Evolutionary conservation across 2,797 vertebrate species (phyloP).

Genomic region (Xyrichtys novacula): DNA sequence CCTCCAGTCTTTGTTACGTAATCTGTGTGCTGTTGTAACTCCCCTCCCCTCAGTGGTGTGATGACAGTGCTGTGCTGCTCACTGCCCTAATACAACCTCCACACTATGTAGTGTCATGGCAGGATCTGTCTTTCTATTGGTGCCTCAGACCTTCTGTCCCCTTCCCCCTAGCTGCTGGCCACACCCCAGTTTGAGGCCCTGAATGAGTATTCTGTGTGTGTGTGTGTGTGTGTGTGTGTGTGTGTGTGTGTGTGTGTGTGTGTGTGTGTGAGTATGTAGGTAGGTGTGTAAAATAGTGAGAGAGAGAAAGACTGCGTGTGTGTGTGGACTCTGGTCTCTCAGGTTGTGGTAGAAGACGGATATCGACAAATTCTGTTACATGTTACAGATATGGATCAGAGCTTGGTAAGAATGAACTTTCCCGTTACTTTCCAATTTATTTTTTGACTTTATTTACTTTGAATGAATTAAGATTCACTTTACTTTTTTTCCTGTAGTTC

Average conservation of each 20-base stretch:
- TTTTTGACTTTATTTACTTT: background rate
- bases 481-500: background rate
- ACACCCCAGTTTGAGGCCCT: slow-evolving; percentile 28
- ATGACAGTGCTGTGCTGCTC: slow-evolving; percentile 35
- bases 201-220: background rate
- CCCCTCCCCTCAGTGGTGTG: slow-evolving; percentile 64
- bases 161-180: slow-evolving; percentile 43
- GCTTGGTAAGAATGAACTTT: slow-evolving; percentile 58
- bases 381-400: slow-evolving; percentile 60
- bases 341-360: slow-evolving; percentile 6
- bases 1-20: slow-evolving; percentile 3
- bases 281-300: background rate
- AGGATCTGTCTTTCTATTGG: slow-evolving; percentile 60
- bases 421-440: background rate
- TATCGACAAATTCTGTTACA: background rate
- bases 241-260: background rate
- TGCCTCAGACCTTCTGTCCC: slow-evolving; percentile 34
- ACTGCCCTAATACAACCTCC: slow-evolving; percentile 36
- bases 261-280: background rate
- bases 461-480: background rate
- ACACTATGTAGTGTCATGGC: slow-evolving; percentile 31
- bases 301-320: background rate
- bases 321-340: slow-evolving; percentile 62
- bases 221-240: background rate
- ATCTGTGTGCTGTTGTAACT: background rate